Conservation (phyloP, 2,113 vertebrate species). For the Lepisosteus osseus region DNA sequence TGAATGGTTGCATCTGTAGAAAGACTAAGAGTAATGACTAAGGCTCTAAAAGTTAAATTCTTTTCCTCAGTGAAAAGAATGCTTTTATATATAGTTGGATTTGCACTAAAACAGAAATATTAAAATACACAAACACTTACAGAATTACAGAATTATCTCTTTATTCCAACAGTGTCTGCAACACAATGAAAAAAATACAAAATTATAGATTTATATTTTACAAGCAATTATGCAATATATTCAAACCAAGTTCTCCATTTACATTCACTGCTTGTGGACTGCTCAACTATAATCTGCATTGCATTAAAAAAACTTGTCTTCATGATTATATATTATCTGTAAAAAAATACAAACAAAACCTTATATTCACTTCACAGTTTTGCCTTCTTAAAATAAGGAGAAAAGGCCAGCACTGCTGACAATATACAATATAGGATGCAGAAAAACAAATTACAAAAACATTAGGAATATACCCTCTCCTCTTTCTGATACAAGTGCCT, state of each 20-base stretch:
- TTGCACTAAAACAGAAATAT: no score
- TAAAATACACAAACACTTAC: neutral
- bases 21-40: no score
- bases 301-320: slow-evolving; percentile 11
- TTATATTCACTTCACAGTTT: slow-evolving; percentile 2
- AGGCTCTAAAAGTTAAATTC: no score
- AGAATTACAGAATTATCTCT: neutral
- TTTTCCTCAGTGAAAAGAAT: no score
- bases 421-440: slow-evolving; percentile 4
- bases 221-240: slow-evolving; percentile 19
- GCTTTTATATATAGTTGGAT: no score
- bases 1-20: no score
- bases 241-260: slow-evolving; percentile 23
- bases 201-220: slow-evolving; percentile 24
- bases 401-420: slow-evolving; percentile 17
- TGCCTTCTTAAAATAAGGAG: slow-evolving; percentile 5
- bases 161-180: neutral
- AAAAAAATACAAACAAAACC: slow-evolving; percentile 14
- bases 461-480: neutral
- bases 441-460: neutral
- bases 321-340: slow-evolving; percentile 24
- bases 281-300: slow-evolving; percentile 14
- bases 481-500: neutral
- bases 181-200: slow-evolving; percentile 21
- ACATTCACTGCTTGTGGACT: slow-evolving; percentile 18